A percentile compares a stretch with the other conserved stretches of the same genome.
Conservation (phyloP, 2,888 invertebrate genomes). For the Troides helena region DNA sequence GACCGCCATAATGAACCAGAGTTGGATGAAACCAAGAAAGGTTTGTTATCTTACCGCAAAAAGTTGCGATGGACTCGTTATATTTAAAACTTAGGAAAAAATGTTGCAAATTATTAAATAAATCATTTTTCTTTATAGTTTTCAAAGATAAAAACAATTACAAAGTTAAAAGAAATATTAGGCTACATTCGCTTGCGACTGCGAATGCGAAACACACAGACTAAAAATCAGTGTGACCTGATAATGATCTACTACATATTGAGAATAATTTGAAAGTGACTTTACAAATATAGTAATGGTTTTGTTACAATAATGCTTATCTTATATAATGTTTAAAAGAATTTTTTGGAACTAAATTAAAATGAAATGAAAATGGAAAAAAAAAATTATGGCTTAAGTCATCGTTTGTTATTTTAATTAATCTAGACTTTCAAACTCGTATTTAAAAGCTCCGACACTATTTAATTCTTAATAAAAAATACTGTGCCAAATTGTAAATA, state of each 20-base stretch:
- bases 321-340: no score
- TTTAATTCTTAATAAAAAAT: no score
- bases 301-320: no score
- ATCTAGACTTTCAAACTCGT: no score
- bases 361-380: no score
- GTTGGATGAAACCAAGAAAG: slow-evolving; percentile 56
- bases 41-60: slow-evolving; percentile 72
- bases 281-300: no score
- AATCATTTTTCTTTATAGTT: slow-evolving; percentile 35
- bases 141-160: slow-evolving; percentile 43
- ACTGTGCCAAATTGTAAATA: no score
- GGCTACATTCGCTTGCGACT: slow-evolving; percentile 57
- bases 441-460: no score
- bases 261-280: no score
- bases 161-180: slow-evolving; percentile 55
- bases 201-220: slow-evolving; percentile 52
- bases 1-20: slow-evolving; percentile 80
- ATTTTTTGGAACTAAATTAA: no score
- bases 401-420: no score
- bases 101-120: slow-evolving; percentile 47
- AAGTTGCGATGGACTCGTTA: slow-evolving; percentile 66
- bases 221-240: slow-evolving; percentile 20
- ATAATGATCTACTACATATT: neutral
- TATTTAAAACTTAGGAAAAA: slow-evolving; percentile 55
- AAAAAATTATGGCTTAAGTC: no score